phyloP scores from a whole-genome alignment of 1,140 invertebrate species.

The Drosophila erecta region DNA sequence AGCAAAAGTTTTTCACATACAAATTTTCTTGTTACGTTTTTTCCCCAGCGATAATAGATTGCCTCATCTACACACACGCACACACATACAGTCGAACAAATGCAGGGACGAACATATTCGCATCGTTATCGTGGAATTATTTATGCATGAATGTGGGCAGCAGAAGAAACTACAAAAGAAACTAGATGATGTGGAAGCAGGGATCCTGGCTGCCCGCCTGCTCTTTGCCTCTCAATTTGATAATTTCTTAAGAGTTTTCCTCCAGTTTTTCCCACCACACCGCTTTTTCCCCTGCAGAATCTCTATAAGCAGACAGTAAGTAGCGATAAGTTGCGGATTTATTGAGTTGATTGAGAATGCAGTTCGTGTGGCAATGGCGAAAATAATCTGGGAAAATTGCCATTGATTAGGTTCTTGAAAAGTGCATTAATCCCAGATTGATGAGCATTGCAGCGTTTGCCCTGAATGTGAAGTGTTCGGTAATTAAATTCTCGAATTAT shows the following conservation, averaged over 20 bases:
- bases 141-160: conserved; percentile 70
- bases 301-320: conserved; percentile 41
- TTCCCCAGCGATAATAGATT: conserved; percentile 74
- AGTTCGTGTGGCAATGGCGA: conserved; percentile 19
- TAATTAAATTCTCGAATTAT: conserved; percentile 24
- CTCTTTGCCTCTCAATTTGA: conserved; percentile 57
- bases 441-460: neutral
- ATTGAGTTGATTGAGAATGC: conserved; percentile 43
- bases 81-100: neutral
- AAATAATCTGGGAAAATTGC: conserved; percentile 17
- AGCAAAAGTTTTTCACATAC: conserved; percentile 78
- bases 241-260: conserved; percentile 70
- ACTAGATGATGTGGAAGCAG: conserved; percentile 33
- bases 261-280: neutral
- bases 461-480: conserved; percentile 1
- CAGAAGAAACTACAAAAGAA: conserved; percentile 47
- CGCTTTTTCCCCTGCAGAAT: neutral
- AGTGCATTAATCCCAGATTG: conserved; percentile 34
- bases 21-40: conserved; percentile 72
- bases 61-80: conserved; percentile 36
- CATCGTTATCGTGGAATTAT: conserved; percentile 78
- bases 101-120: conserved; percentile 43
- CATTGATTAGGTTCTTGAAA: conserved; percentile 9
- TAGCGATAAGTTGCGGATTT: conserved; percentile 61
- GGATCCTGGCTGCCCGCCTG: conserved; percentile 22